Percentiles rank a stretch among this genome's conserved stretches.
phyloP scores from a whole-genome alignment of 2,888 invertebrate genomes.

The Minunthozetes semirufus region DNA sequence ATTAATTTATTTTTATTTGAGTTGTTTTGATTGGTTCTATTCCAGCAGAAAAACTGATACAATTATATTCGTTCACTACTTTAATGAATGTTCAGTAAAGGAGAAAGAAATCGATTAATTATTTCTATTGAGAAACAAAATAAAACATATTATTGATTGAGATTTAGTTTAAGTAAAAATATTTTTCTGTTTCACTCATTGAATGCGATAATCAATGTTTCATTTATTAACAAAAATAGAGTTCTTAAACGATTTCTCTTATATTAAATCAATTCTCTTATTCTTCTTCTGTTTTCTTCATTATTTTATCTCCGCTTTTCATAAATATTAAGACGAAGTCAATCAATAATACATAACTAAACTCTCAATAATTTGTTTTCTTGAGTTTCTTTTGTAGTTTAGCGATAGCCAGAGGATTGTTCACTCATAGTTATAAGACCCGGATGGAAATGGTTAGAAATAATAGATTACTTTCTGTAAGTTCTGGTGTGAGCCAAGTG shows the following conservation, averaged over 20 bases:
- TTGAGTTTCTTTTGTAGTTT: not conserved
- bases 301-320: not conserved
- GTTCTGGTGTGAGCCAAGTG: no score
- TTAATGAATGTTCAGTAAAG: not conserved
- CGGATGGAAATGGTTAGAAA: no score
- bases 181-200: not conserved
- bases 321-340: not conserved
- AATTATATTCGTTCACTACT: not conserved
- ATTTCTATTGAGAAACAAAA: not conserved
- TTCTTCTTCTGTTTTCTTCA: not conserved
- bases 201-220: not conserved
- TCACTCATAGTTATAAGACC: no score
- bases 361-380: not conserved
- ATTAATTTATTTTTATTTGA: no score
- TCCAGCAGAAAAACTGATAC: no score
- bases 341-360: not conserved
- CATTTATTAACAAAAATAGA: not conserved
- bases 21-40: no score
- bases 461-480: no score
- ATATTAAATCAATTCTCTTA: not conserved
- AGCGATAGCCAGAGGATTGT: not conserved
- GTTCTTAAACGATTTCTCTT: not conserved
- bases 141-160: slow-evolving; percentile 7
- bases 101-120: slow-evolving; percentile 1
- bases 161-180: not conserved